Base-by-base conservation (phyloP, 2,797 vertebrate genomes). In the Tinamus major region DNA sequence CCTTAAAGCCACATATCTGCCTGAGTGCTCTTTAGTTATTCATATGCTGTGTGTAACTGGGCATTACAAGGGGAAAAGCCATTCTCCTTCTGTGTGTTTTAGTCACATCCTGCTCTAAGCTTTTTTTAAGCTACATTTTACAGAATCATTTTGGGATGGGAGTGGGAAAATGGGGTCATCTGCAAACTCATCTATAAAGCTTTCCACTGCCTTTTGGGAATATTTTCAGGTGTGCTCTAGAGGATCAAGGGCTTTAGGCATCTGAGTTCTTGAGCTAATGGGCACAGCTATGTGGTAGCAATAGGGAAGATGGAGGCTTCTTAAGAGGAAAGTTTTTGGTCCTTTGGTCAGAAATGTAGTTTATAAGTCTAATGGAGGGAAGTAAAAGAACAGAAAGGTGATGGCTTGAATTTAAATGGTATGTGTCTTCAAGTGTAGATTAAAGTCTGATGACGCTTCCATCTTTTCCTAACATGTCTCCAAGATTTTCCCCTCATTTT, bases 21-120 rank as follows among this genome's bases (percentile, higher is more conserved):
- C 79, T 51, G 67, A 90, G 86, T 65, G 65, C 84, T 87, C 58
- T 89, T 94, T 67, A 83, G 90, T 84, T 93, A 84, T 92, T 93
- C 86, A 89, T 93, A 84, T 41, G 67, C 79, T 94, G 93, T 83
- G 69, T 79, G 81, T 72, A 85, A 91, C 58, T 67, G 68, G 78
- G 75, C 71, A 82, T 71, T 71, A 56, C 26, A 74, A 87, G 61
- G 84, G 48, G 67, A 88, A 79, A 93, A 92, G 42, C 27, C 0
- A 61, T 87, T 91, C 87, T 91, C 46, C 68, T 75, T 58, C 69
- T 80, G n/a, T 55, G 27, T 87, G 46, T 81, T 93, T 74, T 37
- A 93, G 65, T 71, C n/a, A 61, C 58, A 64, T 4, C 17, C n/a
- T 46, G 6, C 65, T 87, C 48, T 63, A 78, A 5, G 4, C 41